Evolutionary conservation across 2,888 invertebrate genomes (phyloP).

Genomic region (Ryuthela nishihirai): DNA sequence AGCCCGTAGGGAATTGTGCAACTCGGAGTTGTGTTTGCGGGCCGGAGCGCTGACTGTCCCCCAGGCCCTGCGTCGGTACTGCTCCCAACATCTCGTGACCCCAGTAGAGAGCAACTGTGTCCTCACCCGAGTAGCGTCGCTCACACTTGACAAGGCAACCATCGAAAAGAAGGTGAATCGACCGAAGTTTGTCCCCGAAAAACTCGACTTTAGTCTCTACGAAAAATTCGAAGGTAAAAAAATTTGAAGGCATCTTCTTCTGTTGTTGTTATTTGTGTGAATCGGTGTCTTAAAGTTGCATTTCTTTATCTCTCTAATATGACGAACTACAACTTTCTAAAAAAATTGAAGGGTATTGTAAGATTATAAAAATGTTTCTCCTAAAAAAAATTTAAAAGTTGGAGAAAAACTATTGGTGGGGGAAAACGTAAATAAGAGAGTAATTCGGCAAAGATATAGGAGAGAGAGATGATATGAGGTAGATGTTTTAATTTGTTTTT

Average conservation of each 20-base stretch:
- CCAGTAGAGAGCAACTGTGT: constrained; percentile 55
- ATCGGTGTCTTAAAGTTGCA: neutral
- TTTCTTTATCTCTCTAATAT: neutral
- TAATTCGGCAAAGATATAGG: no score
- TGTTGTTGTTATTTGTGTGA: neutral
- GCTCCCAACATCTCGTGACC: constrained; percentile 20
- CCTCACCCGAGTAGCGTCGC: constrained; percentile 75
- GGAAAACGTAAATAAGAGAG: no score
- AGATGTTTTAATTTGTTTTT: no score
- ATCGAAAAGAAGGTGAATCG: constrained; percentile 60
- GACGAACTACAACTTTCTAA: neutral
- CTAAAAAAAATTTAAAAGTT: no score
- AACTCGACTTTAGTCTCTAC: constrained; percentile 77
- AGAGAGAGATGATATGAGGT: no score
- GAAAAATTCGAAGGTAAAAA: constrained; percentile 87
- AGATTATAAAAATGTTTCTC: no score
- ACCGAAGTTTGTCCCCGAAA: constrained; percentile 76
- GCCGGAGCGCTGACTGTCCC: constrained; percentile 13
- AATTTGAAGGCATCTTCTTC: no score
- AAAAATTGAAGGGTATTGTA: no score
- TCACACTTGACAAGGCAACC: constrained; percentile 69
- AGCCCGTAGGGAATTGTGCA: constrained; percentile 9
- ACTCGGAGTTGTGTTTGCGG: constrained; percentile 24
- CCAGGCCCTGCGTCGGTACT: constrained; percentile 21
- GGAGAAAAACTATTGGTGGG: no score